Evolutionary conservation across 2,888 invertebrate genomes (phyloP), one percentile per base, ranked within the genome.

Genomic region (Petrolisthes cinctipes): DNA sequence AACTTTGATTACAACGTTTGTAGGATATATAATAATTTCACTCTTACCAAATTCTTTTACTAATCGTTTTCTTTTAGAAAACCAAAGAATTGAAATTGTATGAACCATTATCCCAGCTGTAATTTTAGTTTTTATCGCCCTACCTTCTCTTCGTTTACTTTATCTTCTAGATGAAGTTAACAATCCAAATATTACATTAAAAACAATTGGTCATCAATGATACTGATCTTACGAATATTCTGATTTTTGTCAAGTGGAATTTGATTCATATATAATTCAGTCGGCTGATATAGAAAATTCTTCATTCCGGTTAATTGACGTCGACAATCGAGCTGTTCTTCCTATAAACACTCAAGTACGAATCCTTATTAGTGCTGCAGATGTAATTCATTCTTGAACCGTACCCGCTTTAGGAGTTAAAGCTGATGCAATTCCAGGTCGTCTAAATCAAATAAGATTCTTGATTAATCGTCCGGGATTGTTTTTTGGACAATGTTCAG

Each of bases 401-500:
- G 87, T 93, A 14, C 93, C 93, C 71, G 86, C 91, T 20, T 84
- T 93, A 90, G 92, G 92, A 6, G 91, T 93, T 71, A 93, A 93
- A 91, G 91, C 92, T 56, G 93, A 93, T 91, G 93, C 93, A 80
- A 91, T 93, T 81, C 93, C 93, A 11, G 93, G 93, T 14, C 93
- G 93, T 85, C 86, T 93, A 88, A 93, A 93, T 90, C 92, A 93
- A 94, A 93, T 92, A 82, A 94, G 93, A 91, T 94, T 95, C 92
- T 93, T 93, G 91, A 94, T 94, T 91, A 95, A 94, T 91, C 94
- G 95, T 3, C 94, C 95, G 0, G 95, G 96, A 78, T 91, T 96
- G 92, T 95, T 94, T 93, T 96, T 93, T 93, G 96, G 96, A 0
- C 96, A 96, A 94, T 96, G 96, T 92, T 96, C 96, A 91, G 96